Evolutionary conservation across 2,113 vertebrate genomes (phyloP), one percentile per base, ranked within the genome.

Genomic region (Lagopus muta): DNA sequence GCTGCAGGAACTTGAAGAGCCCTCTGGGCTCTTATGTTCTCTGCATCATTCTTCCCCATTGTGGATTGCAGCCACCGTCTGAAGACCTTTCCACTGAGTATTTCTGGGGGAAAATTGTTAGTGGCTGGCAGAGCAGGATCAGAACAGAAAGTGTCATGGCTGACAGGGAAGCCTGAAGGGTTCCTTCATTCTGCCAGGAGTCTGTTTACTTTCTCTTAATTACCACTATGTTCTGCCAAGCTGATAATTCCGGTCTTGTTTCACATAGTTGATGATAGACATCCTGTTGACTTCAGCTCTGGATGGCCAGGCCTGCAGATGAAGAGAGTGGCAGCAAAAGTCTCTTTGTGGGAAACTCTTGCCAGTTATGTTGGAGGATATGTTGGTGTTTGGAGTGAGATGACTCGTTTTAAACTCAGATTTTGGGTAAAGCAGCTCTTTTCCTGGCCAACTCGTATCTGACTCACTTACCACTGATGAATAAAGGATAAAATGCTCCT

Each of bases 401-500:
- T 98, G 97, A 98, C 96, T 98, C 98, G 98, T 86, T 98, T 97
- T 91, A 89, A 97, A 90, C 95, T 97, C 89, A 92, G 92, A 97
- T 97, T 98, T 97, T 98, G 98, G 97, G 98, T 96, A 98, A 98
- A 96, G 96, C 93, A 89, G 81, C 61, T 97, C 95, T 97, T 98
- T 98, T 97, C 87, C 97, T 97, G 96, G 97, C 98, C 97, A 98
- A 96, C 93, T 97, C 95, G 95, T 98, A 98, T 98, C 98, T 98
- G 97, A 98, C 97, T 98, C 97, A 98, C 97, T 97, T 98, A 98
- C 97, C 97, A 97, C 97, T 97, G 95, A 96, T 95, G 97, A 97
- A 97, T 97, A 97, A 96, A 96, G 96, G 94, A 98, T 97, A 97
- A 97, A 98, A 98, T 93, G 93, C 97, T 98, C 94, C 93, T 98